These are phyloP conservation scores for Calliopsis andreniformis DNA, from an alignment of 1,140 invertebrate genomes.

Conservation along the genomic window DNA sequence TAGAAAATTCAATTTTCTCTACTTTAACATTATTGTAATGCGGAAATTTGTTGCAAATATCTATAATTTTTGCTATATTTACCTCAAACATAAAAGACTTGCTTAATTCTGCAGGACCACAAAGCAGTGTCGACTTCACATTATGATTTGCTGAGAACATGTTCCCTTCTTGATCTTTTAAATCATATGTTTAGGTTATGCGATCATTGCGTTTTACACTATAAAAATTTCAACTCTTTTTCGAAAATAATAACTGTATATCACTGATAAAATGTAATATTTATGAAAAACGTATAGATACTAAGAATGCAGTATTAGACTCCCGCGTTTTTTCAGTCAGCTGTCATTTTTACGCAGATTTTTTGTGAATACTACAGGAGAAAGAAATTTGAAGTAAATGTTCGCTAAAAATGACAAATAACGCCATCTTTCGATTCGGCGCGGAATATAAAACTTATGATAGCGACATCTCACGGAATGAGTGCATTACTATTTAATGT, in stretches of 20 bases:
- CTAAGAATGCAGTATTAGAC: no score
- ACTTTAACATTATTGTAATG: no score
- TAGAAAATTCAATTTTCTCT: not conserved
- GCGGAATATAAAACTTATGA: not conserved
- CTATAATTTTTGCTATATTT: not conserved
- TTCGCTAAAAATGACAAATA: not conserved
- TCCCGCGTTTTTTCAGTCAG: no score
- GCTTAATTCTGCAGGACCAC: conserved; percentile 63
- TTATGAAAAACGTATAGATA: not conserved
- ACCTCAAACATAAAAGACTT: conserved; percentile 76
- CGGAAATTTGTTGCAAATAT: not conserved
- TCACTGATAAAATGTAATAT: not conserved
- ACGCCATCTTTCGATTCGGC: not conserved
- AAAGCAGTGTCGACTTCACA: conserved; percentile 66
- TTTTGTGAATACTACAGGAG: not conserved
- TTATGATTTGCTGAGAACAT: conserved; percentile 46
- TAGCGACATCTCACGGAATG: not conserved
- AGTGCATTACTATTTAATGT: not conserved
- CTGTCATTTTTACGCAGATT: not conserved
- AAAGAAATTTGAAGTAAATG: conserved; percentile 11
- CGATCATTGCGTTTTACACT: not conserved
- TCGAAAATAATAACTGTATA: not conserved
- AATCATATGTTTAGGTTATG: conserved; percentile 36
- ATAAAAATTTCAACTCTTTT: not conserved
- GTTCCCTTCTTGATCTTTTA: not conserved